A percentile compares a stretch with the other conserved stretches of the same genome.
phyloP scores from a whole-genome alignment of 2,113 vertebrate genomes.

The Ibidorhyncha struthersii region DNA sequence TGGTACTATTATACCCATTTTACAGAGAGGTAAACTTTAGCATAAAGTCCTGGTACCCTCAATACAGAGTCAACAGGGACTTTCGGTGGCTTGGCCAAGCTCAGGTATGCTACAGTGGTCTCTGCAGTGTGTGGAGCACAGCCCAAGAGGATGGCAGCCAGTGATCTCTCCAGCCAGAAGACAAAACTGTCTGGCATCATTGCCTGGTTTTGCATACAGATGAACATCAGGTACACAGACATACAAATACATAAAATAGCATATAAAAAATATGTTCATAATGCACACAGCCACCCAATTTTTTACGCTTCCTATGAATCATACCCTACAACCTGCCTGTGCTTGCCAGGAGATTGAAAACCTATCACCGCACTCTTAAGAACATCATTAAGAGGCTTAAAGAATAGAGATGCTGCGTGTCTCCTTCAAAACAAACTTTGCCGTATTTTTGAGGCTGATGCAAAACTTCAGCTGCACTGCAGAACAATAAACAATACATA shows the following conservation, averaged over 20 bases:
- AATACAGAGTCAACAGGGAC: accelerated
- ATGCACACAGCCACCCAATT: background rate
- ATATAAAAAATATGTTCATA: background rate
- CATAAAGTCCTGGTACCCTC: background rate
- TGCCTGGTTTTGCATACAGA: background rate
- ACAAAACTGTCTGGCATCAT: background rate
- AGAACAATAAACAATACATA: constrained; percentile 69
- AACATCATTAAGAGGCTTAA: constrained; percentile 52
- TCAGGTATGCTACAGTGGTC: background rate
- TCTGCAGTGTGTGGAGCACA: background rate
- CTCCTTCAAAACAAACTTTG: constrained; percentile 70
- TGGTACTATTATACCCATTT: background rate
- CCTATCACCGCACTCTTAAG: background rate
- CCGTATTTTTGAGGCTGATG: constrained; percentile 60
- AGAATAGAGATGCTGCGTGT: background rate
- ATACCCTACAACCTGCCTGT: background rate
- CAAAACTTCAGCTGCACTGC: constrained; percentile 66
- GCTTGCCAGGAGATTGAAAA: constrained; percentile 32
- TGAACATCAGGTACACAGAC: background rate
- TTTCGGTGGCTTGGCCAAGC: background rate
- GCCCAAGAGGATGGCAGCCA: background rate
- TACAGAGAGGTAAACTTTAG: background rate
- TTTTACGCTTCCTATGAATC: constrained; percentile 26
- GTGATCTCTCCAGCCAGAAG: background rate
- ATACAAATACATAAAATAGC: background rate